Percentiles rank a stretch among this genome's conserved stretches.
These are phyloP conservation scores for Philypnodon macrostomus DNA, from an alignment of 2,797 vertebrate species.

Conservation along the genomic window DNA sequence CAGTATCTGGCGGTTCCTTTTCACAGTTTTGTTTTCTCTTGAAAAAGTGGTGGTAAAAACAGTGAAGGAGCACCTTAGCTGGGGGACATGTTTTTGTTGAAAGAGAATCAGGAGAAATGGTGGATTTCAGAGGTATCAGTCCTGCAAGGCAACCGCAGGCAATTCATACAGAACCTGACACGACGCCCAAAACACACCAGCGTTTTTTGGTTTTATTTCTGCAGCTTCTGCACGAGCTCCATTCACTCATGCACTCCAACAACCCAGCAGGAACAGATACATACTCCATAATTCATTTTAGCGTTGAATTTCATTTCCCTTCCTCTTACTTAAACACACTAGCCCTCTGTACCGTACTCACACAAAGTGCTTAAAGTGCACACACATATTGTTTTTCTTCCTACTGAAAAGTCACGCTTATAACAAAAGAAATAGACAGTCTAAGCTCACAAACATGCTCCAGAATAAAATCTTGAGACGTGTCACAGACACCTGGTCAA, in stretches of 20 bases:
- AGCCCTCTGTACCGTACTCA: conserved; percentile 51
- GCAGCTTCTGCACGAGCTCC: conserved; percentile 63
- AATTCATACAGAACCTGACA: conserved; percentile 72
- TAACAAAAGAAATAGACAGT: conserved; percentile 60
- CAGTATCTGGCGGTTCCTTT: conserved; percentile 65
- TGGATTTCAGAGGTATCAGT: conserved; percentile 79
- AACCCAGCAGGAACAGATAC: conserved; percentile 66
- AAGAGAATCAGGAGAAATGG: conserved; percentile 76
- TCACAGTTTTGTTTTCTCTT: conserved; percentile 81
- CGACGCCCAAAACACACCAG: conserved; percentile 63
- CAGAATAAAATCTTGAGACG: conserved; percentile 71
- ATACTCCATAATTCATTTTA: conserved; percentile 73
- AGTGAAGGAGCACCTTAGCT: conserved; percentile 75
- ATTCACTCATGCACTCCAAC: conserved; percentile 57
- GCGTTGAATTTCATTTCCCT: conserved; percentile 72
- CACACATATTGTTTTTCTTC: conserved; percentile 50
- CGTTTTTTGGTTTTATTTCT: conserved; percentile 63
- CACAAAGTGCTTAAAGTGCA: conserved; percentile 60
- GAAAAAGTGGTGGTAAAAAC: conserved; percentile 78
- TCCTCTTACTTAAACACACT: conserved; percentile 45
- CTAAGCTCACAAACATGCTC: conserved; percentile 66
- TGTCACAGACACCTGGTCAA: conserved; percentile 76
- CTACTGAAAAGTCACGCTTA: conserved; percentile 58
- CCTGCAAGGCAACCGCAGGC: conserved; percentile 82
- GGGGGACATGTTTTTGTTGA: conserved; percentile 80